Percentiles rank a stretch among this genome's conserved stretches.
phyloP scores from a whole-genome alignment of 2,797 vertebrate species.

The Vipera latastei region DNA sequence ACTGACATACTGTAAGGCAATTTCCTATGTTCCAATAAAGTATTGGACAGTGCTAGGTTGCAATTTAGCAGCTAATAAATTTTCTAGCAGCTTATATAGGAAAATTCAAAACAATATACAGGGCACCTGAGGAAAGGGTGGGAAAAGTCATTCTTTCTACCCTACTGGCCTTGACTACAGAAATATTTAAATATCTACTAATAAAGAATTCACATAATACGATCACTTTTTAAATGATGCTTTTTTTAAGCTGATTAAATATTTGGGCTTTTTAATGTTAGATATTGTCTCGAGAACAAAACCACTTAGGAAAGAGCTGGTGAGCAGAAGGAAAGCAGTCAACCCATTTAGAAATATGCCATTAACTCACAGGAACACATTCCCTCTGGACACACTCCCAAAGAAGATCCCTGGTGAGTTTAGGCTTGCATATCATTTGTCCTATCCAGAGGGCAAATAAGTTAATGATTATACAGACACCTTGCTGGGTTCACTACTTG shows the following conservation, averaged over 20 bases:
- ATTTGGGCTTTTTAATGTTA: conserved; percentile 57
- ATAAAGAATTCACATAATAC: conserved; percentile 55
- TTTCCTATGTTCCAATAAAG: neutral
- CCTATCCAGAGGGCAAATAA: conserved; percentile 62
- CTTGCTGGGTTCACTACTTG: conserved; percentile 57
- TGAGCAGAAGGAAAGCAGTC: conserved; percentile 55
- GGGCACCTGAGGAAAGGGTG: conserved; percentile 23
- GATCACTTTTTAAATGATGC: conserved; percentile 52
- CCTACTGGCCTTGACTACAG: conserved; percentile 50
- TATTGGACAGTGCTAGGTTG: neutral
- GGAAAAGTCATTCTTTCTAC: conserved; percentile 54
- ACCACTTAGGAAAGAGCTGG: conserved; percentile 58
- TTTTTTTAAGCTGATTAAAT: conserved; percentile 50
- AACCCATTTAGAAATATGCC: conserved; percentile 62
- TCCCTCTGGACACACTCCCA: conserved; percentile 63
- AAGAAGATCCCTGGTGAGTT: conserved; percentile 61
- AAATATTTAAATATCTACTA: conserved; percentile 59
- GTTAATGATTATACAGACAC: conserved; percentile 67
- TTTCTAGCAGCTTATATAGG: neutral
- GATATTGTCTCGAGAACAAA: conserved; percentile 49
- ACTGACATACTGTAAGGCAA: neutral
- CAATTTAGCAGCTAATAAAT: neutral
- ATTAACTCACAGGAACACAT: conserved; percentile 62
- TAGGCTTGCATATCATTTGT: conserved; percentile 64
- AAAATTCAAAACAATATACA: neutral